Percentiles rank a stretch among this genome's conserved stretches.
Evolutionary conservation across 2,888 invertebrate genomes (phyloP).

Genomic region (Dinocampus coccinellae): DNA sequence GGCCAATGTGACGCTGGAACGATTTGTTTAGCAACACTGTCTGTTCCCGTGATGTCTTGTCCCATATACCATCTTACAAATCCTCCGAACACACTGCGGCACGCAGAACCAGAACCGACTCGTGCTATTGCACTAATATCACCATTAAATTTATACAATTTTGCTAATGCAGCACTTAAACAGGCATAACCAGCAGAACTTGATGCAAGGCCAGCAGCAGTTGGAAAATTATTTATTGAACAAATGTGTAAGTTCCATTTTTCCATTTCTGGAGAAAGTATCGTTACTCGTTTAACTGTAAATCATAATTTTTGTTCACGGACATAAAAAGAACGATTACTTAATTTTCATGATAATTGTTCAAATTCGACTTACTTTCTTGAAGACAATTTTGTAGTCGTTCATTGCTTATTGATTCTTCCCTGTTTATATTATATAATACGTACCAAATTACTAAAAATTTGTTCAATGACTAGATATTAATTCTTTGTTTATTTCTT

Average conservation of each 20-base stretch:
- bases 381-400: constrained; percentile 83
- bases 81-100: constrained; percentile 93
- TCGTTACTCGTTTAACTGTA: constrained; percentile 71
- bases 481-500: constrained; percentile 47
- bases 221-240: constrained; percentile 97
- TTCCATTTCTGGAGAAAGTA: constrained; percentile 67
- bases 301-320: constrained; percentile 22
- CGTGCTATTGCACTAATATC: constrained; percentile 85
- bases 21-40: constrained; percentile 84
- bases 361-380: constrained; percentile 73
- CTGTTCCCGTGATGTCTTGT: constrained; percentile 74
- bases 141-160: constrained; percentile 78
- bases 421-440: too few species aligned
- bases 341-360: constrained; percentile 3
- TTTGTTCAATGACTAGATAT: too few species aligned
- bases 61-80: constrained; percentile 95
- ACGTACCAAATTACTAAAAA: too few species aligned
- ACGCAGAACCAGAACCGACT: constrained; percentile 95
- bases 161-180: constrained; percentile 78
- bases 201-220: constrained; percentile 97
- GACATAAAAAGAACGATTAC: background rate
- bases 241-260: constrained; percentile 85
- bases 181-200: constrained; percentile 99
- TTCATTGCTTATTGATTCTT: constrained; percentile 80
- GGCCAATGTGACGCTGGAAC: constrained; percentile 87